Evolutionary conservation across 2,113 vertebrate species (phyloP).

Genomic region (Chaetorhynchus papuensis): DNA sequence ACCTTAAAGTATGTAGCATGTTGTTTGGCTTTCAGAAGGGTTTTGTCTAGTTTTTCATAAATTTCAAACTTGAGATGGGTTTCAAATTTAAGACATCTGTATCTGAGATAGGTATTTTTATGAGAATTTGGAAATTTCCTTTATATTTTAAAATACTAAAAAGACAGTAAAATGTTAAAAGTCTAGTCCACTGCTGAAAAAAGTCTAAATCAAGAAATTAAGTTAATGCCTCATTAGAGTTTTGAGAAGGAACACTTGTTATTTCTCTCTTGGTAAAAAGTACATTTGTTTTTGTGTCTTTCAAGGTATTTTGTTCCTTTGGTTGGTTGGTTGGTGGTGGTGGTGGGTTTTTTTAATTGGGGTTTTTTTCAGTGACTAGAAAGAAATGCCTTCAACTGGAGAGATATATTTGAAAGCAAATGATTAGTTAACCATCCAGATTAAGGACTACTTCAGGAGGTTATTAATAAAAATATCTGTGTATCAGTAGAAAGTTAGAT

Average conservation of each 20-base stretch:
- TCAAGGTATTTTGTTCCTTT: not conserved
- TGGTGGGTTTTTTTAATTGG: not conserved
- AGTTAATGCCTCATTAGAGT: not conserved
- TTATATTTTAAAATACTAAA: not conserved
- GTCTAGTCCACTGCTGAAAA: not conserved
- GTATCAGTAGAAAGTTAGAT: not conserved
- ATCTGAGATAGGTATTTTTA: not conserved
- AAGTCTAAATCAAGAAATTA: fast-evolving
- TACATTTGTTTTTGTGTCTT: not conserved
- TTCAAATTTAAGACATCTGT: not conserved
- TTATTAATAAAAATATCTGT: not conserved
- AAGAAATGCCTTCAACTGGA: not conserved
- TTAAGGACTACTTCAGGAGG: not conserved
- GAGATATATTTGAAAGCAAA: not conserved
- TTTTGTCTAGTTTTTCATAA: not conserved
- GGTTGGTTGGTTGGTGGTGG: fast-evolving
- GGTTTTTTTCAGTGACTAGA: not conserved
- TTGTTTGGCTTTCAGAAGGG: not conserved
- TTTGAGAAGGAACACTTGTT: not conserved
- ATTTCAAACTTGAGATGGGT: not conserved
- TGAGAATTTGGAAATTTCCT: not conserved
- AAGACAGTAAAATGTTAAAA: not conserved
- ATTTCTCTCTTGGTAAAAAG: not conserved
- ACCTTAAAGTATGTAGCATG: not conserved
- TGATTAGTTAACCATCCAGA: not conserved